Base-by-base conservation (phyloP, 2,797 vertebrate genomes). In the Gambusia yucatana region DNA sequence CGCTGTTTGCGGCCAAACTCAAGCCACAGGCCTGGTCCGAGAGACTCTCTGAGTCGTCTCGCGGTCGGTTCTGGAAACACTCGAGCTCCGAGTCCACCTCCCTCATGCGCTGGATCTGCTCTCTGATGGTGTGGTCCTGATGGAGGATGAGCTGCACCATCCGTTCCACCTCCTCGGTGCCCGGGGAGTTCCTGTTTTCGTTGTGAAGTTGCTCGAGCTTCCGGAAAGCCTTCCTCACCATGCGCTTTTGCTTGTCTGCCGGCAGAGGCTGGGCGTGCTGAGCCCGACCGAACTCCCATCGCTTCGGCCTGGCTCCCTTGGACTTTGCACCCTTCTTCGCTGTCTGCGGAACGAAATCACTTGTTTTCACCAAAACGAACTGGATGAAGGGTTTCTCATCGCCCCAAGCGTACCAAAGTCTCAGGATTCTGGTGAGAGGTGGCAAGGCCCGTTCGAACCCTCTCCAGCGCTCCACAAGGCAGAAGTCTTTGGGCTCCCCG, bases 201-300 rank as follows among this genome's bases (percentile, higher is more conserved):
- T 96, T 96, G 89, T 97, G 98, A 72, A 99, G 94, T 89, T 97
- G 99, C 73, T 98, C 97, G 81, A 99, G 91, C 86, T 99, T 99
- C 79, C 97, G 89, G 88, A 99, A 99, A n/a, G 98, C 97, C 83
- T 99, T 99, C 88, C 96, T 96, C 67, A 99, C 97, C 79, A 99
- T 96, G 75, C 97, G 97, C 76, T 97, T 99, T 73, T 99, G 98
- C 79, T 97, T 97, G 79, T 98, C 97, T 11, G 86, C 93, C 9
- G 97, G 97, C 77, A 98, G 85, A 14, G 95, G 92, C 91, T 97
- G 97, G 84, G 96, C 89, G 11, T 96, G 95, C 87, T 96, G 96
- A 3, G 90, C 88, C 0, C 95, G 95, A 78, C 96, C 94, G 22
- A 96, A 94, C 6, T 97, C 97, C 93, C 95, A 95, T 55, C 95